Evolutionary conservation across 2,797 vertebrate genomes (phyloP).

Genomic region (Miichthys miiuy): DNA sequence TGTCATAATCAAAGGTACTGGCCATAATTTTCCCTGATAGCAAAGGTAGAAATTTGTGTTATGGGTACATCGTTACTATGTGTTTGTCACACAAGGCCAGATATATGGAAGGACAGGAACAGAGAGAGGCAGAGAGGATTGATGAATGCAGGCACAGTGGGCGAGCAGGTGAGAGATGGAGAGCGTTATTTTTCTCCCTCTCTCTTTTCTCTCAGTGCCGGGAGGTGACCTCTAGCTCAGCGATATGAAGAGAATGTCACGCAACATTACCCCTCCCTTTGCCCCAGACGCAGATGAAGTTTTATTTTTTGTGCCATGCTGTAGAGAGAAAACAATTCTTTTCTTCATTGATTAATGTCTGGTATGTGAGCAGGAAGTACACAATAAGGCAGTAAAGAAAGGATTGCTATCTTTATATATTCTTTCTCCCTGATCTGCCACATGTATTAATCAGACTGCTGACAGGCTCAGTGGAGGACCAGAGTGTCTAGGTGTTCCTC

Average conservation of each 20-base stretch:
- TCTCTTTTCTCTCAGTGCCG: conserved; percentile 51
- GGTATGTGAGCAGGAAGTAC: conserved; percentile 48
- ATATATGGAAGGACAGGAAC: conserved; percentile 56
- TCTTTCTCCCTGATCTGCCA: conserved; percentile 45
- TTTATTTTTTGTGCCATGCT: conserved; percentile 72
- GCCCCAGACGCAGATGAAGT: conserved; percentile 71
- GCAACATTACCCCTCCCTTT: conserved; percentile 79
- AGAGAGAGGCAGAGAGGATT: conserved; percentile 46
- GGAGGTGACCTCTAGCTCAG: conserved; percentile 81
- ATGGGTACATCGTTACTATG: background rate
- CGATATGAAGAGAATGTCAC: conserved; percentile 83
- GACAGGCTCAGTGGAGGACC: conserved; percentile 34
- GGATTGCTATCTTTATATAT: conserved; percentile 43
- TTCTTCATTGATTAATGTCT: conserved; percentile 76
- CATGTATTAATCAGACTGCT: conserved; percentile 65
- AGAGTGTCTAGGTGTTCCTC: conserved; percentile 27
- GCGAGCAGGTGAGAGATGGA: conserved; percentile 76
- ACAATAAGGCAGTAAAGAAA: conserved; percentile 54
- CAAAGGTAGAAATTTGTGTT: conserved; percentile 36
- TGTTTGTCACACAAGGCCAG: conserved; percentile 40
- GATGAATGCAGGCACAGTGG: conserved; percentile 69
- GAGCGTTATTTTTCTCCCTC: conserved; percentile 55
- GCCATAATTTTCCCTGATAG: conserved; percentile 24
- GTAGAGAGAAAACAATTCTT: conserved; percentile 77
- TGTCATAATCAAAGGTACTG: conserved; percentile 23